Conservation (phyloP, 2,113 vertebrate species). For the Tragelaphus buxtoni region DNA sequence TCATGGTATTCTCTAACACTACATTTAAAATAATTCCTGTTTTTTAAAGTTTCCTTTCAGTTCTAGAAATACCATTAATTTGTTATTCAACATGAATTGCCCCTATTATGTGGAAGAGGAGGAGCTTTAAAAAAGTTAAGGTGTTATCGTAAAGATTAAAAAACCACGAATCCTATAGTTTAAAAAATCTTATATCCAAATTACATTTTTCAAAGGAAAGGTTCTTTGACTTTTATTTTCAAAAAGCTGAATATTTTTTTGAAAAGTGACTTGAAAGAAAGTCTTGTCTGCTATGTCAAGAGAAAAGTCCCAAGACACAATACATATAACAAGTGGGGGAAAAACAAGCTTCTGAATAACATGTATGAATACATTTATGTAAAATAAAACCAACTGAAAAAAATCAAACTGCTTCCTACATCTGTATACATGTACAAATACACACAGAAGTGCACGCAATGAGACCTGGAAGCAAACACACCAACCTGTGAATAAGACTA, state of each 20-base stretch:
- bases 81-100: background rate
- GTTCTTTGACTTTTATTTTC: background rate
- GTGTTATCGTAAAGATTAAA: background rate
- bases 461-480: background rate
- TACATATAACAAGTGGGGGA: background rate
- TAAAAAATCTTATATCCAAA: background rate
- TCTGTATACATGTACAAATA: background rate
- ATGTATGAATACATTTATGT: background rate
- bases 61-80: background rate
- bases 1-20: background rate
- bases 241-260: background rate
- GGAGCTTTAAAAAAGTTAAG: background rate
- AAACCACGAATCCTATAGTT: background rate
- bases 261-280: background rate
- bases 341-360: background rate
- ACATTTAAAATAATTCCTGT: background rate
- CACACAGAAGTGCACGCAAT: background rate
- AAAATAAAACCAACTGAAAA: background rate
- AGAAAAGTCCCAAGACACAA: background rate
- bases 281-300: background rate
- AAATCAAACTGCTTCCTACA: background rate
- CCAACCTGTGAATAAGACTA: background rate
- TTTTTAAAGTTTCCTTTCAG: background rate
- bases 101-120: background rate
- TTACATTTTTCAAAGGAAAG: background rate